A percentile compares a stretch with the other conserved stretches of the same genome.
Evolutionary conservation across 2,797 vertebrate species (phyloP).

Genomic region (Erpetoichthys calabaricus): DNA sequence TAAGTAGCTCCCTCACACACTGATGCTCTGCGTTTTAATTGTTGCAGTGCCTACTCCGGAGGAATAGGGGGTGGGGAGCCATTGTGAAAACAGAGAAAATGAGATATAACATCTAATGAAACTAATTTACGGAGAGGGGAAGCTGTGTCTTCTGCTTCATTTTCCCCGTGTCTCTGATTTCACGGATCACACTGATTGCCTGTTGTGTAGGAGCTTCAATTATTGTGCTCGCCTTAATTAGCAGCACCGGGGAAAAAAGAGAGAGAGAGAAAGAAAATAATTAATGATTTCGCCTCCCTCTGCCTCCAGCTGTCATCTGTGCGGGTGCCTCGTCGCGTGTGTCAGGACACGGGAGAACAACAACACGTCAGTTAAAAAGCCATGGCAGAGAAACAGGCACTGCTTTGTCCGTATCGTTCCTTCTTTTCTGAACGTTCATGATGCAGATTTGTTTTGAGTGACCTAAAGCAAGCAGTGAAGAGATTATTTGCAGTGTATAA

Average conservation of each 20-base stretch:
- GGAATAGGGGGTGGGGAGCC: neutral
- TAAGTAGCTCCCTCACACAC: no score
- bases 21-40: neutral
- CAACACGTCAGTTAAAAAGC: neutral
- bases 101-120: conserved; percentile 7
- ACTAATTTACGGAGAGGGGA: neutral
- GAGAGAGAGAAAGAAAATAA: conserved; percentile 5
- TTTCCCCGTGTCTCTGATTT: neutral
- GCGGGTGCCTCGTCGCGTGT: conserved; percentile 11
- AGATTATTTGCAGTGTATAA: no score
- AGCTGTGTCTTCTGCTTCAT: neutral
- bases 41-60: neutral
- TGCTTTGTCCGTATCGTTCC: no score
- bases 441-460: no score
- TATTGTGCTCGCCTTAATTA: conserved; percentile 3
- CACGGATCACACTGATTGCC: neutral
- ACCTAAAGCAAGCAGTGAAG: no score
- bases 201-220: neutral
- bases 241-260: conserved; percentile 11
- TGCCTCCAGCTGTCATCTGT: conserved; percentile 16
- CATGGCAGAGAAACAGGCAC: neutral
- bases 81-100: neutral
- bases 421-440: no score
- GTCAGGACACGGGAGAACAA: conserved; percentile 5
- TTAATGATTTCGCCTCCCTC: conserved; percentile 5